Conservation (phyloP, 2,113 vertebrate species). For the Carollia perspicillata region DNA sequence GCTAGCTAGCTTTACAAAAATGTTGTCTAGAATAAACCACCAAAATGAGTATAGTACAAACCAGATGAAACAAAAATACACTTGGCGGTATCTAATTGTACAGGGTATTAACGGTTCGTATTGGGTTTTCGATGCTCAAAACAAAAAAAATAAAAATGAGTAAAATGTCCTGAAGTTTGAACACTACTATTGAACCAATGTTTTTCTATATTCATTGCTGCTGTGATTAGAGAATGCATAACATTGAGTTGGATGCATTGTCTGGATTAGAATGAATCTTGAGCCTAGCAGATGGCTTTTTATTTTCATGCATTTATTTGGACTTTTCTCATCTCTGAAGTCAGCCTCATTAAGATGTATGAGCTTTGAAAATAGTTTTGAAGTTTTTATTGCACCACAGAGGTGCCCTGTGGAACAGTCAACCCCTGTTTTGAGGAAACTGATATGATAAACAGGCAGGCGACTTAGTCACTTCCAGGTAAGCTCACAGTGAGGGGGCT, state of each 20-base stretch:
- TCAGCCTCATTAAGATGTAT: constrained; percentile 18
- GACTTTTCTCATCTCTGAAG: constrained; percentile 1
- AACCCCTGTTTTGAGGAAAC: neutral
- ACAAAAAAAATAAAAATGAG: neutral
- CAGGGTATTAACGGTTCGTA: neutral
- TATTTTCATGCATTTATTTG: constrained; percentile 28
- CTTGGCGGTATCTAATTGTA: neutral
- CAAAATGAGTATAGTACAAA: neutral
- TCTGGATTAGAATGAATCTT: constrained; percentile 13
- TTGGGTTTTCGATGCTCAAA: neutral
- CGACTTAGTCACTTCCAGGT: neutral
- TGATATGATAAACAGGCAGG: neutral
- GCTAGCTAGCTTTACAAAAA: neutral
- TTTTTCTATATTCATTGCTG: neutral
- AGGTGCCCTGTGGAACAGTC: neutral
- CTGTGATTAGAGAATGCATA: neutral
- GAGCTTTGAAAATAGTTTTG: constrained; percentile 7
- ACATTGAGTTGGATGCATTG: neutral
- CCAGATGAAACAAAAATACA: constrained; percentile 16
- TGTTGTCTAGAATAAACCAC: neutral
- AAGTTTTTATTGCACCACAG: neutral
- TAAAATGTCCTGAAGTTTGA: neutral
- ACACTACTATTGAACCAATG: neutral
- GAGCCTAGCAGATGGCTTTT: neutral
- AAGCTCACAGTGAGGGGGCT: neutral